phyloP scores from a whole-genome alignment of 35 echinoderm and acorn worm species.

The Holothuria glaberrima region DNA sequence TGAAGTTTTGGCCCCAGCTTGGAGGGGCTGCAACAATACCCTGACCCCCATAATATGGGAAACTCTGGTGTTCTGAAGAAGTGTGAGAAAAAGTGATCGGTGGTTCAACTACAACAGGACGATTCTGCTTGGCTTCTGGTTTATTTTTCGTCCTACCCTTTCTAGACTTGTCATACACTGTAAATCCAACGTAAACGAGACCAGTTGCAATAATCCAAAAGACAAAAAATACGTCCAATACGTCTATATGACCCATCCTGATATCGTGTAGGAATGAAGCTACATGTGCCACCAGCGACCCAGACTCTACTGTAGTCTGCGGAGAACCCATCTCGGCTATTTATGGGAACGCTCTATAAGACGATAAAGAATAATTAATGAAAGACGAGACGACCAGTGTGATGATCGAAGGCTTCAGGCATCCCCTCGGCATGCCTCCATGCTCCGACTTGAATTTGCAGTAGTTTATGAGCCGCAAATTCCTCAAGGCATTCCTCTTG shows the following conservation, averaged over 20 bases:
- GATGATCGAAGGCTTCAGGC: background rate
- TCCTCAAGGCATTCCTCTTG: constrained; percentile 4
- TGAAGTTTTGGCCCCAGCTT: background rate
- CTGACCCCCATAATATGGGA: background rate
- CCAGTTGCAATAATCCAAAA: constrained; percentile 72
- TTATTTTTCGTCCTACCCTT: constrained; percentile 53
- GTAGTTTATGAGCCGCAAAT: background rate
- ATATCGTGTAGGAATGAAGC: constrained; percentile 55
- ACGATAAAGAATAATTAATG: too few relatives aligned
- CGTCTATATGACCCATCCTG: constrained; percentile 80
- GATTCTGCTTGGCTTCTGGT: constrained; percentile 26
- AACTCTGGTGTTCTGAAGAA: background rate
- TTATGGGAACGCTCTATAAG: constrained; percentile 17
- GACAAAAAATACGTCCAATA: constrained; percentile 86
- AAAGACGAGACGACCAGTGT: background rate
- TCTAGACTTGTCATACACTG: constrained; percentile 57
- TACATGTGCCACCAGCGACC: constrained; percentile 33
- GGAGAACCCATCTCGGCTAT: constrained; percentile 48
- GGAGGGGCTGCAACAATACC: background rate
- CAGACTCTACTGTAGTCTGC: constrained; percentile 45
- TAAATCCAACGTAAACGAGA: constrained; percentile 68
- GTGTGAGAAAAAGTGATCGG: background rate
- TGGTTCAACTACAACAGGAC: constrained; percentile 4
- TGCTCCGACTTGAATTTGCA: background rate
- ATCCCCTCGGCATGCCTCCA: background rate